These are phyloP conservation scores for Philopedon plagiatum DNA, from an alignment of 2,888 invertebrate species.

Conservation along the genomic window DNA sequence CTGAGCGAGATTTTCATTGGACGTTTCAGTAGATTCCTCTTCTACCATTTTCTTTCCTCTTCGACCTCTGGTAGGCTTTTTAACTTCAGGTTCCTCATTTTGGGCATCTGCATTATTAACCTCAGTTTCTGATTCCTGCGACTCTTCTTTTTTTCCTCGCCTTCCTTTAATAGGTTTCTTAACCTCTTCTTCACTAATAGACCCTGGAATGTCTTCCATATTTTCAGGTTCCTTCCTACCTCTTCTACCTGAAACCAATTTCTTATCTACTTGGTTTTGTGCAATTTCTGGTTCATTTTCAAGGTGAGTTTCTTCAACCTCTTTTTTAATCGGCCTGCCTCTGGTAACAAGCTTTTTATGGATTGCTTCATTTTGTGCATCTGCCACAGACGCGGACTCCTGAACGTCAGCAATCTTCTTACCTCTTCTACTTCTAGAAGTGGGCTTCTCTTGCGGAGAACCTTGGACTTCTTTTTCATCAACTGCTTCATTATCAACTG, in stretches of 20 bases:
- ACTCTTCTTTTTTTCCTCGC: conserved; percentile 2
- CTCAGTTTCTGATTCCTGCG: conserved; percentile 18
- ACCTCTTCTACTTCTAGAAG: not conserved
- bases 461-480: not conserved
- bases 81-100: not conserved
- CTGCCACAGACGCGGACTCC: too few relatives aligned
- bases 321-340: not conserved
- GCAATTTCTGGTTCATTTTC: not conserved
- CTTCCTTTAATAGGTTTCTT: not conserved
- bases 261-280: not conserved
- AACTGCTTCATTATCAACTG: too few relatives aligned
- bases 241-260: conserved; percentile 19
- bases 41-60: not conserved
- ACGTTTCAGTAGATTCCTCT: too few relatives aligned
- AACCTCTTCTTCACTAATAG: not conserved
- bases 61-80: not conserved
- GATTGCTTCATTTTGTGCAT: not conserved
- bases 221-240: not conserved
- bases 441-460: not conserved
- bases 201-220: not conserved
- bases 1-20: too few relatives aligned
- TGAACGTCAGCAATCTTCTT: not conserved
- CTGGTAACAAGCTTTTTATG: not conserved
- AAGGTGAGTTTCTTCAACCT: not conserved
- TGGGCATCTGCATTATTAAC: not conserved